Base-by-base conservation (phyloP, 2,888 invertebrate species). In the Melinopterus prodromus region DNA sequence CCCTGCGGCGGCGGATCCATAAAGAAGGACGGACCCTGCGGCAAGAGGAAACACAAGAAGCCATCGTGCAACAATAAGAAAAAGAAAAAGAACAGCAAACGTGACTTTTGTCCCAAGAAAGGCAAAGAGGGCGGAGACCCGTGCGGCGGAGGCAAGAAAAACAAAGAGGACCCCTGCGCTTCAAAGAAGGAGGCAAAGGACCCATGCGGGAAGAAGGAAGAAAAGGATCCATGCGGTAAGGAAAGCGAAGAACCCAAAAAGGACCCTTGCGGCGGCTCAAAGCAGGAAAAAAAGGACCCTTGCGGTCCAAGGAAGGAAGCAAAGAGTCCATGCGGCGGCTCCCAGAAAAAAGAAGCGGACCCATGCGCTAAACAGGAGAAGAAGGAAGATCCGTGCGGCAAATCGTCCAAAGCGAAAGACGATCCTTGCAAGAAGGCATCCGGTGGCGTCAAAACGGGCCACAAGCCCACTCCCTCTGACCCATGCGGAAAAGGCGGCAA, bases 141-240 rank as follows among this genome's bases (percentile, higher is more conserved):
- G 3, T 38, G 78, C 71, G 72, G 78, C 37, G 72, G 12, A 4
- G 38, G 37, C 16, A 76, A 80, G 36, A 76, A 15, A 12, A 37
- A 35, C 38, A 76, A 76, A 5, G 38, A 76, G 15, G 83, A 82
- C 38, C 83, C 84, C 0, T 83, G 84, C 80, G 74, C 4, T 26
- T 16, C 69, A 12, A 81, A 69, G 81, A 83, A 76, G 78, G 69
- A 16, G 81, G 75, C 79, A 12, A 72, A 81, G n/a, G 80, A 80
- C 76, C 79, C 80, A 16, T 79, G 80, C 74, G 70, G 3, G 0
- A 26, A 36, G 6, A 70, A 79, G n/a, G 77, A 80, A 37, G 69
- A n/a, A n/a, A n/a, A 72, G 9, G 77, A 79, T 38, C 78, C 80
- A 2, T 80, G 81, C 76, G 71, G 79, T 70, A 69, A 69, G 14